Conservation (phyloP, 2,888 invertebrate genomes). For the Suillia variegata region DNA sequence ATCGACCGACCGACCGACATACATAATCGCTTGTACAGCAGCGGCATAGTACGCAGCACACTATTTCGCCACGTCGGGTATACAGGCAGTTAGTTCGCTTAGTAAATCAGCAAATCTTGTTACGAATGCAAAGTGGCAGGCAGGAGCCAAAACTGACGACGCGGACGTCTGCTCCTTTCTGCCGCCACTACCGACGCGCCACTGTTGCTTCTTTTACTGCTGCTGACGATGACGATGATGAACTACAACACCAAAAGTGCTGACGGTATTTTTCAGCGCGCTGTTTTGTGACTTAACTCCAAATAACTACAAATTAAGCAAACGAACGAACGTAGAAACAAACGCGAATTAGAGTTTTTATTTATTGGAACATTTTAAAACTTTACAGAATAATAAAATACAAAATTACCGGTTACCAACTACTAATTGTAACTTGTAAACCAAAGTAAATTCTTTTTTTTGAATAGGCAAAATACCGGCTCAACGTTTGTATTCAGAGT, state of each 20-base stretch:
- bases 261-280: too few relatives aligned
- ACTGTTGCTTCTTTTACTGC: neutral
- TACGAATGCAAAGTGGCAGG: conserved; percentile 1
- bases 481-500: too few relatives aligned
- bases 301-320: neutral
- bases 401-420: too few relatives aligned
- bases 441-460: too few relatives aligned
- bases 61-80: neutral
- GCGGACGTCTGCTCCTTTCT: too few relatives aligned
- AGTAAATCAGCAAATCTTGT: neutral
- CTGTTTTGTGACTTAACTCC: neutral
- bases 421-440: too few relatives aligned
- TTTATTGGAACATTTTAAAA: too few relatives aligned
- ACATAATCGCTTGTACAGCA: neutral
- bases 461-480: too few relatives aligned
- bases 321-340: neutral
- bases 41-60: neutral
- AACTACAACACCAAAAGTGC: conserved; percentile 42
- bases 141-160: neutral
- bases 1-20: neutral
- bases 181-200: too few relatives aligned
- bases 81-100: neutral
- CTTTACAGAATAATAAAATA: neutral
- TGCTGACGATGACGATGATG: conserved; percentile 49
- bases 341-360: neutral